These are phyloP conservation scores for Argyresthia goedartella DNA, from an alignment of 2,888 invertebrate genomes.

Conservation along the genomic window DNA sequence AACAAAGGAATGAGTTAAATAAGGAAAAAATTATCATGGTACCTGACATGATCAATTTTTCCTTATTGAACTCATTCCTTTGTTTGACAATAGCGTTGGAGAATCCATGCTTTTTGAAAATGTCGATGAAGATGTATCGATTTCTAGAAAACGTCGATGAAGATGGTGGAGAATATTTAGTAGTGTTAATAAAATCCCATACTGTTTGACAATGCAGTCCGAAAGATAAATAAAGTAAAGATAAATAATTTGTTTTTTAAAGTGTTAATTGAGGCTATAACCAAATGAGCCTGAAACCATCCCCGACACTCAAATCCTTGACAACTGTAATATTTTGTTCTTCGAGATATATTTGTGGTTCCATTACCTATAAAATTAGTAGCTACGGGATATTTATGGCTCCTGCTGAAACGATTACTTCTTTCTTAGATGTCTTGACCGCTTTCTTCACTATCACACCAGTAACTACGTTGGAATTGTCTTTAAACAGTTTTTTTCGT, in stretches of 20 bases:
- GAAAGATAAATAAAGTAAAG: no score
- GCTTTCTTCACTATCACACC: slow-evolving; percentile 44
- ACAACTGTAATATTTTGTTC: slow-evolving; percentile 41
- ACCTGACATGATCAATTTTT: slow-evolving; percentile 35
- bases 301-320: slow-evolving; percentile 57
- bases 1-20: no score
- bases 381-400: slow-evolving; percentile 63
- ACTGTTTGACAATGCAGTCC: no score
- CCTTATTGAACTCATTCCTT: slow-evolving; percentile 28
- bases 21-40: no score
- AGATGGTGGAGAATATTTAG: slow-evolving; percentile 41
- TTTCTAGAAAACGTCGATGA: slow-evolving; percentile 30
- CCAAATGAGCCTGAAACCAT: slow-evolving; percentile 66
- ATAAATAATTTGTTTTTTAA: no score
- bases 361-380: slow-evolving; percentile 63
- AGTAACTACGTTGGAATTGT: slow-evolving; percentile 30
- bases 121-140: slow-evolving; percentile 26
- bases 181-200: no score
- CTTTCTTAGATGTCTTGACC: slow-evolving; percentile 47
- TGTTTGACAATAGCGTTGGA: slow-evolving; percentile 26
- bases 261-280: slow-evolving; percentile 40
- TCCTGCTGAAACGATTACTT: slow-evolving; percentile 63
- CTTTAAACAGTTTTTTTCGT: slow-evolving; percentile 64
- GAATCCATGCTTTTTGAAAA: slow-evolving; percentile 26
- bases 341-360: slow-evolving; percentile 47